These are phyloP conservation scores for Coelogynopora nodosa DNA, from an alignment of 2,888 invertebrate species.

Conservation along the genomic window DNA sequence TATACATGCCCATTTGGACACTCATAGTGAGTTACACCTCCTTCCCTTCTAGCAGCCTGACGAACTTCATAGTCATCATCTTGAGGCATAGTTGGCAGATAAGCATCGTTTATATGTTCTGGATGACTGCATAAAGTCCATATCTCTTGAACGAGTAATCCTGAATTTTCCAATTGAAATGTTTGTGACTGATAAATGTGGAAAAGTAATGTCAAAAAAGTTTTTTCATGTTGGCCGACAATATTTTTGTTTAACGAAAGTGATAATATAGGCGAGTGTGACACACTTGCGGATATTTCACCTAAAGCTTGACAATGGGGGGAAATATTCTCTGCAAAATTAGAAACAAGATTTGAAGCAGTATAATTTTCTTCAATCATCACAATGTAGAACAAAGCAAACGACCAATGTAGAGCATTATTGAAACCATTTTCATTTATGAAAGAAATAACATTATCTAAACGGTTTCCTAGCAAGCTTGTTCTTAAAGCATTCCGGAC, in stretches of 20 bases:
- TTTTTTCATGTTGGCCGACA: too few species aligned
- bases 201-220: background rate
- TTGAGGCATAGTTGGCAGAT: conserved; percentile 17
- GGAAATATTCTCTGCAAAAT: background rate
- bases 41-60: background rate
- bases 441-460: background rate
- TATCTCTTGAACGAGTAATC: background rate
- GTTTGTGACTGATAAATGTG: background rate
- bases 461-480: background rate
- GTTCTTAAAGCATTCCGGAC: background rate
- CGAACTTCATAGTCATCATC: background rate
- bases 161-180: background rate
- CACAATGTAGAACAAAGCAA: background rate
- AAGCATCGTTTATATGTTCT: background rate
- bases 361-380: background rate
- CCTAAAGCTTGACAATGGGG: background rate
- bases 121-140: background rate
- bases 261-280: background rate
- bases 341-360: background rate
- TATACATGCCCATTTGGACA: conserved; percentile 1
- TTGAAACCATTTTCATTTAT: background rate
- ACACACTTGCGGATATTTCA: background rate
- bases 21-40: background rate
- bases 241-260: background rate
- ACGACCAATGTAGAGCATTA: background rate